phyloP scores from a whole-genome alignment of 1,140 invertebrate species.

The Diorhabda carinulata region DNA sequence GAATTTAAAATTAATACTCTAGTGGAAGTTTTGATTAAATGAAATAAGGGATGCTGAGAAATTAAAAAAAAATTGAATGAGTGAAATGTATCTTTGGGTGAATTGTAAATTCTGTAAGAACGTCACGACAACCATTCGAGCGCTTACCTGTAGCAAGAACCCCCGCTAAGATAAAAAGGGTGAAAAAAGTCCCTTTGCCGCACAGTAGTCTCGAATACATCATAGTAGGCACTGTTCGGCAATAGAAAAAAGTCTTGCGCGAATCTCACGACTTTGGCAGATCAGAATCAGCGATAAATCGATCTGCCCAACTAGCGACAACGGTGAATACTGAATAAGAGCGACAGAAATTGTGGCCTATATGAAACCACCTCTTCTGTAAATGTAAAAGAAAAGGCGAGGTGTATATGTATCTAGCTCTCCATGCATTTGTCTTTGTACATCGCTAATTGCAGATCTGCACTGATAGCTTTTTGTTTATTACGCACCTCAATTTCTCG shows the following conservation, averaged over 20 bases:
- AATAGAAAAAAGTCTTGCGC: constrained; percentile 6
- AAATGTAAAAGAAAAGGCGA: constrained; percentile 8
- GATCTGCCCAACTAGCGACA: constrained; percentile 6
- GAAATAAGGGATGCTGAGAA: too few species aligned
- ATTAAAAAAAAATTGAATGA: too few species aligned
- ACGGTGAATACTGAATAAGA: constrained; percentile 10
- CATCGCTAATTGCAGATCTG: constrained; percentile 8
- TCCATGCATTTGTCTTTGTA: constrained; percentile 13
- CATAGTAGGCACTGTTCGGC: constrained; percentile 9
- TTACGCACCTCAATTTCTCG: neutral
- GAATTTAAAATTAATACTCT: too few species aligned
- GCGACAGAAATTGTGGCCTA: constrained; percentile 13
- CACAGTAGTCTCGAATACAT: constrained; percentile 12
- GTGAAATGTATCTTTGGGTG: too few species aligned
- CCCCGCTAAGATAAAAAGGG: constrained; percentile 8
- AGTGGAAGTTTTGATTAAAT: too few species aligned
- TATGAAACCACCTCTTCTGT: constrained; percentile 16
- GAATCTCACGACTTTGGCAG: constrained; percentile 10
- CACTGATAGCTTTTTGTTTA: constrained; percentile 12
- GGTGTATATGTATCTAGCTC: neutral
- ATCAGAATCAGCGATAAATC: constrained; percentile 6
- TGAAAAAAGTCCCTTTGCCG: constrained; percentile 10
- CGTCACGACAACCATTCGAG: constrained; percentile 11
- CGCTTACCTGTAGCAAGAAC: constrained; percentile 11
- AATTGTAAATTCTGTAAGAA: neutral